Base-by-base conservation (phyloP, 37 sponge, comb jelly and placozoan genomes). In the Dysidea cf. avara region DNA sequence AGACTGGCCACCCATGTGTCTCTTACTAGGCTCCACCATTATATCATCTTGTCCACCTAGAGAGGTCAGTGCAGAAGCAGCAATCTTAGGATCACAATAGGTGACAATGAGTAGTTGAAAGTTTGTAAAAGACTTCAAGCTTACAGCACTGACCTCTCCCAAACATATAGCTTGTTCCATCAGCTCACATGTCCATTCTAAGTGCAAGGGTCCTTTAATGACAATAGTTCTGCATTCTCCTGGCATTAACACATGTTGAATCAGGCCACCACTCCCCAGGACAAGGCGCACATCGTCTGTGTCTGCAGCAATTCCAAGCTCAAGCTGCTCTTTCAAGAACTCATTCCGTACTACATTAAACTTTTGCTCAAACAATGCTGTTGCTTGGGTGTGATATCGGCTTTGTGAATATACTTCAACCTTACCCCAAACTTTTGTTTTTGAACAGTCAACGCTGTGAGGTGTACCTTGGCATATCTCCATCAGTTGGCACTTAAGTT, bases 191-290 rank as follows among this genome's bases (percentile, higher is more conserved):
- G 2, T 26, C 36, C 26, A n/a, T 5, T 13, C 18, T 29, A 5
- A 46, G 24, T 35, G 25, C 7, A 11, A 7, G 1, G 39, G 55
- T 24, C 78, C 74, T 49, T 39, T 69, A 24, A 77, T 67, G 17
- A 81, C 43, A 1, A 87, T 26, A 17, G 73, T 58, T 21, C 66
- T 71, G 30, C 55, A 71, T 0, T 87, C 52, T 59, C 72, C 20
- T 31, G 87, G 87, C 87, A 87, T 81, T 5, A 87, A 33, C 0
- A 87, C 54, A 53, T 71, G 72, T 25, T 72, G 53, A 49, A 81
- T 69, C 3, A 34, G 25, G 14, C 87, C 87, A 57, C 87, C 87
- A 40, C 20, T 28, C 18, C 87, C 82, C 0, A 81, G 40, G 29
- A 87, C 74, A 1, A 81, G 39, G 20, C 73, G 43, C 1, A 76